These are phyloP conservation scores for Mystacides longicornis DNA, from an alignment of 2,888 invertebrate genomes.

Conservation along the genomic window DNA sequence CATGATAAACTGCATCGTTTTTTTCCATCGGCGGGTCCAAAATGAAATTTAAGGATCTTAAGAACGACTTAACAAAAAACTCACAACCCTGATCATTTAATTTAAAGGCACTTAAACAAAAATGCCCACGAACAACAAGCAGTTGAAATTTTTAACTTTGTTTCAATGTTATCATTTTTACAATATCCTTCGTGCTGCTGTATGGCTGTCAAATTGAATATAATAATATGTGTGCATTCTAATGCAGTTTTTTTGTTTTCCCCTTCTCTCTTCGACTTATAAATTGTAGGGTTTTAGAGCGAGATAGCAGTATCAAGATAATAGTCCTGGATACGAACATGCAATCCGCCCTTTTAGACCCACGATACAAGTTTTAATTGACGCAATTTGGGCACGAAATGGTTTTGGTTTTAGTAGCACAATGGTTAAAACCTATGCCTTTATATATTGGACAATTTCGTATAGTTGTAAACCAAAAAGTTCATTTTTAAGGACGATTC, in stretches of 20 bases:
- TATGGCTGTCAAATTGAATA: too few species aligned
- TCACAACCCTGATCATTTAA: neutral
- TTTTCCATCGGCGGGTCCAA: constrained; percentile 6
- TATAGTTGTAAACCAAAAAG: too few species aligned
- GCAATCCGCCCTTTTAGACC: constrained; percentile 11
- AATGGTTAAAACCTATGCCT: constrained; percentile 3
- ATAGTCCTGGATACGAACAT: neutral
- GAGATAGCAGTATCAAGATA: constrained; percentile 1
- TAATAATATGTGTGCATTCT: neutral
- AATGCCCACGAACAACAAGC: neutral
- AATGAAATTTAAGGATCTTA: constrained; percentile 6
- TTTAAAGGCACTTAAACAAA: neutral
- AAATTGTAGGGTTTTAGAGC: neutral
- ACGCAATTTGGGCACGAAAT: neutral
- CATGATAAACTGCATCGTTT: constrained; percentile 16
- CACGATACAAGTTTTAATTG: constrained; percentile 12
- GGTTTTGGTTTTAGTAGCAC: neutral
- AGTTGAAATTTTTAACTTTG: neutral
- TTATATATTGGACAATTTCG: too few species aligned
- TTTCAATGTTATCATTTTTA: neutral
- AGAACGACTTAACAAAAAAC: neutral
- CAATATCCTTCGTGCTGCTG: neutral
- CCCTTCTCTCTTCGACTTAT: constrained; percentile 3
- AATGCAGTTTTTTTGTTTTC: constrained; percentile 3
- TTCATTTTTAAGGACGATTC: too few species aligned